Percentiles rank a stretch among this genome's conserved stretches.
These are phyloP conservation scores for Molossus alvarezi DNA, from an alignment of 2,797 vertebrate genomes.

Conservation along the genomic window DNA sequence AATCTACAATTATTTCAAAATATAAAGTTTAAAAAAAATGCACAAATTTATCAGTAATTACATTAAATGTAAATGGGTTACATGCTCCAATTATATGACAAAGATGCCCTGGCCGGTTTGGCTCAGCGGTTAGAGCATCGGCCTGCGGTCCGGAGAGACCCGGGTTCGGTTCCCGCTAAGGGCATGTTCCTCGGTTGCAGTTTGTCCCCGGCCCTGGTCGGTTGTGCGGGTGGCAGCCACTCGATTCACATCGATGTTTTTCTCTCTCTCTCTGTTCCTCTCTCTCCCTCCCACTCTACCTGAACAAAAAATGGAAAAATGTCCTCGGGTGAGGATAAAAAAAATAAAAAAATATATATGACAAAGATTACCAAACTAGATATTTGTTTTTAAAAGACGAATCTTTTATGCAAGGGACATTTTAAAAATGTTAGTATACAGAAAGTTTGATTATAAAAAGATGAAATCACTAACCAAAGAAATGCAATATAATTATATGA, in stretches of 20 bases:
- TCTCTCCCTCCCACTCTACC: too few species aligned
- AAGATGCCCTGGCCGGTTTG: not conserved
- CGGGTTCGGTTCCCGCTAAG: too few species aligned
- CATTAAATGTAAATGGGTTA: slow-evolving; percentile 33
- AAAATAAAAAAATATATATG: too few species aligned
- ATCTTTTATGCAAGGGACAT: not conserved
- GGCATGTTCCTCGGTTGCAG: too few species aligned
- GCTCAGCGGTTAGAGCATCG: too few species aligned
- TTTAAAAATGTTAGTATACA: slow-evolving; percentile 11
- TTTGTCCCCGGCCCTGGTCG: too few species aligned
- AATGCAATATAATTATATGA: not conserved
- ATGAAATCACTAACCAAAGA: not conserved
- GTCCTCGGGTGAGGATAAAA: too few species aligned
- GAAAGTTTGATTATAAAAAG: slow-evolving; percentile 18
- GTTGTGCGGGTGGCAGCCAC: too few species aligned
- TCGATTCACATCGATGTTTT: too few species aligned
- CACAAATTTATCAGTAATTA: not conserved
- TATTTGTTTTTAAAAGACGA: slow-evolving; percentile 8
- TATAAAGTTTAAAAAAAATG: not conserved
- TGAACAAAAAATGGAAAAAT: too few species aligned
- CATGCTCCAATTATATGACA: slow-evolving; percentile 24
- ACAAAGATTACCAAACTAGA: not conserved
- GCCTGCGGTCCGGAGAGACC: too few species aligned
- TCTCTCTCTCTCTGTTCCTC: too few species aligned
- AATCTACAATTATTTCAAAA: slow-evolving; percentile 56